Percentiles rank a stretch among this genome's conserved stretches.
Evolutionary conservation across 2,797 vertebrate species (phyloP).

Genomic region (Corythornis leucogaster): DNA sequence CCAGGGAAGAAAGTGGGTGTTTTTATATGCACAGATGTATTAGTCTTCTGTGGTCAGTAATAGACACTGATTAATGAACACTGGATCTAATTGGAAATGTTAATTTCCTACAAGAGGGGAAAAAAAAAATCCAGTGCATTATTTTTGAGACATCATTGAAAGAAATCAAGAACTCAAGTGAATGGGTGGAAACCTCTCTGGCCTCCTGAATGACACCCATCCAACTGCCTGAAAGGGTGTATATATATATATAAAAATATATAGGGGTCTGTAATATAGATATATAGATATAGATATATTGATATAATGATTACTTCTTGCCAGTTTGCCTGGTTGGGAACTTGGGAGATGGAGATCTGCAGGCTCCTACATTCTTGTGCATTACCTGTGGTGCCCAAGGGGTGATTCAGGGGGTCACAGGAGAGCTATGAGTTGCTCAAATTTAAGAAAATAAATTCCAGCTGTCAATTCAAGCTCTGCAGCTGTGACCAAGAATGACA

Average conservation of each 20-base stretch:
- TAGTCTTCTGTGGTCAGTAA: conserved; percentile 10
- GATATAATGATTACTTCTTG: not conserved
- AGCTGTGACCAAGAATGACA: conserved; percentile 72
- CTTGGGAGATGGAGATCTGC: not conserved
- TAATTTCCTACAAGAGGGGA: not conserved
- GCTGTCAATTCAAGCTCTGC: conserved; percentile 44
- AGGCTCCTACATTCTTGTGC: not conserved
- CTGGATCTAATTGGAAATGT: conserved; percentile 15
- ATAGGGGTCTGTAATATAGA: no score
- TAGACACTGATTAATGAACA: conserved; percentile 28
- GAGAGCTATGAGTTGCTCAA: conserved; percentile 20
- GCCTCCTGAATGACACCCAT: not conserved
- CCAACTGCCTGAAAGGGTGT: not conserved
- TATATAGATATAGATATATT: no score
- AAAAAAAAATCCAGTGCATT: not conserved
- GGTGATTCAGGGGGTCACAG: not conserved
- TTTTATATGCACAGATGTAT: not conserved
- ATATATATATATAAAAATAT: no score
- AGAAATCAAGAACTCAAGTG: not conserved
- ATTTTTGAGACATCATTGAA: not conserved
- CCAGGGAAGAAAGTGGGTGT: not conserved
- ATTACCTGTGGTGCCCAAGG: not conserved
- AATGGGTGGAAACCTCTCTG: not conserved
- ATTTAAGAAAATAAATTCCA: conserved; percentile 73
- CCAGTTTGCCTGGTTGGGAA: not conserved